Conservation (phyloP, 2,113 vertebrate species). For the Monopterus albus region DNA sequence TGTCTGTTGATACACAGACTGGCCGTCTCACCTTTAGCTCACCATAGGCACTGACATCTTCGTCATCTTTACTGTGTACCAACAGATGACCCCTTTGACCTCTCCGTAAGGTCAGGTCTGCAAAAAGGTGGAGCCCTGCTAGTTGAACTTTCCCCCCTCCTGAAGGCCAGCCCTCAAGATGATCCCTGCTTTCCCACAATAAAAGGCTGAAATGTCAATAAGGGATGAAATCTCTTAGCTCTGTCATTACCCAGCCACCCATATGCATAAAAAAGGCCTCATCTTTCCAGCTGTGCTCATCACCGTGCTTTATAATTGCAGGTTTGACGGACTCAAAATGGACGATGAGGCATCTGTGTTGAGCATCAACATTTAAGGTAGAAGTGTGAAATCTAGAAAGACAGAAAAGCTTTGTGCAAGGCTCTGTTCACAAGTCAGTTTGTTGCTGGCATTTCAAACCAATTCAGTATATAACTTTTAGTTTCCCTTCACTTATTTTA, state of each 20-base stretch:
- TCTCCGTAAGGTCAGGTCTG: conserved; percentile 47
- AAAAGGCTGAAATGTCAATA: conserved; percentile 49
- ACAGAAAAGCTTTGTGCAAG: not conserved
- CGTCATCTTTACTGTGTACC: conserved; percentile 26
- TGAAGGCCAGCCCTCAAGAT: conserved; percentile 38
- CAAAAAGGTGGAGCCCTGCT: conserved; percentile 36
- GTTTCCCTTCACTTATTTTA: conserved; percentile 15
- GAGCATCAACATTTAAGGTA: not conserved
- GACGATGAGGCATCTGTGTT: conserved; percentile 50
- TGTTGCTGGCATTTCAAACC: not conserved
- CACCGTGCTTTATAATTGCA: conserved; percentile 78
- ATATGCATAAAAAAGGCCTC: conserved; percentile 56
- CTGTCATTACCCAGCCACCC: conserved; percentile 80
- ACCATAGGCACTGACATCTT: conserved; percentile 6
- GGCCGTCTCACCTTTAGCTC: conserved; percentile 59
- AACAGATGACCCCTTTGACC: conserved; percentile 40
- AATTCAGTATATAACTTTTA: conserved; percentile 8
- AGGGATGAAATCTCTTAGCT: conserved; percentile 47
- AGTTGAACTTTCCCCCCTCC: conserved; percentile 38
- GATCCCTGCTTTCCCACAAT: conserved; percentile 59
- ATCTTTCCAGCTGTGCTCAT: conserved; percentile 65
- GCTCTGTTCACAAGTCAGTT: not conserved
- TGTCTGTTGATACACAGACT: conserved; percentile 40
- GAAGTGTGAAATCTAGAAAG: not conserved
- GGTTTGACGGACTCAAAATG: conserved; percentile 58